Conservation (phyloP, 2,113 vertebrate genomes). For the Scolopax mira region DNA sequence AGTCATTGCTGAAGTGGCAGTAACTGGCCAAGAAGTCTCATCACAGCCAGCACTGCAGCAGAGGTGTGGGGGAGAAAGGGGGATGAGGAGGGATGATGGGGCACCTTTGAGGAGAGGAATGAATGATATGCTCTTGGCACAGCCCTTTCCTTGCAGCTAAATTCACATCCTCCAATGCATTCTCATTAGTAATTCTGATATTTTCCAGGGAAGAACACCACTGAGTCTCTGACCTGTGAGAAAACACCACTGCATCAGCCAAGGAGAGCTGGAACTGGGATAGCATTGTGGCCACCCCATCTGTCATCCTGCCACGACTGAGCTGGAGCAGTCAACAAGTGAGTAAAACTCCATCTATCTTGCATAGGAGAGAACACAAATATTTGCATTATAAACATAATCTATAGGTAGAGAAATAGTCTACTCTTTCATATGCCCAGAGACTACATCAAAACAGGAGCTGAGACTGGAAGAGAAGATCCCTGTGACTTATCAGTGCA, state of each 20-base stretch:
- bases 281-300: not conserved
- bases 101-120: not conserved
- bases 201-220: not conserved
- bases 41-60: not conserved
- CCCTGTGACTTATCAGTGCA: not conserved
- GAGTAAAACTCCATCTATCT: not conserved
- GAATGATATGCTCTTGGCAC: fast-evolving
- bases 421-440: not conserved
- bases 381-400: not conserved
- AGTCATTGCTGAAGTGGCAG: not conserved
- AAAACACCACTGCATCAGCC: fast-evolving
- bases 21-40: not conserved
- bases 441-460: not conserved
- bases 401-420: not conserved
- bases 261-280: not conserved
- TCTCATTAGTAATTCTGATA: not conserved
- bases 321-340: not conserved
- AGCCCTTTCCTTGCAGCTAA: not conserved
- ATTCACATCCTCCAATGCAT: not conserved
- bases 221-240: not conserved
- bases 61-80: fast-evolving
- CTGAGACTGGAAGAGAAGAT: not conserved
- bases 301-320: not conserved
- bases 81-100: fast-evolving
- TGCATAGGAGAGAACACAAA: not conserved